Conservation (phyloP, 2,888 invertebrate species). For the Hirtodrosophila confusa region DNA sequence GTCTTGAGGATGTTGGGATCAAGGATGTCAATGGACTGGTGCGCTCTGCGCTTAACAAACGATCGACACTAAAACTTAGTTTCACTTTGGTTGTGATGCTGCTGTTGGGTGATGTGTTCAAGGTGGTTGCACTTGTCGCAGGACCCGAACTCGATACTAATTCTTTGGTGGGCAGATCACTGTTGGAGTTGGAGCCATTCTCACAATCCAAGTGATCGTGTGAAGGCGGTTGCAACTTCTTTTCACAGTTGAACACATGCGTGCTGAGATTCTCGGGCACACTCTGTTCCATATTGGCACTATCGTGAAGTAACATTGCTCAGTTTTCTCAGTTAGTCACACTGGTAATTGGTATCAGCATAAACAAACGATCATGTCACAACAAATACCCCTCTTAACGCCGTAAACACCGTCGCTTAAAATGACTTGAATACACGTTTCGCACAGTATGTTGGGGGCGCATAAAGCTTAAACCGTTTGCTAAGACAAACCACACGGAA, state of each 20-base stretch:
- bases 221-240: constrained; percentile 22
- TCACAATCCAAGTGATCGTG: constrained; percentile 35
- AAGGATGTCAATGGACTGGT: constrained; percentile 22
- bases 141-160: constrained; percentile 15
- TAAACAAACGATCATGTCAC: constrained; percentile 27
- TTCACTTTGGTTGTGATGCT: constrained; percentile 77
- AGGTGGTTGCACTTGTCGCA: constrained; percentile 8
- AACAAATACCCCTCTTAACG: constrained; percentile 2
- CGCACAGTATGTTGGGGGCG: constrained; percentile 24
- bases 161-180: constrained; percentile 56
- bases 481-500: constrained; percentile 80
- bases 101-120: constrained; percentile 18
- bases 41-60: constrained; percentile 73
- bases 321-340: constrained; percentile 13
- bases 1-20: constrained; percentile 14
- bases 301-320: constrained; percentile 67
- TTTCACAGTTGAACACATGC: constrained; percentile 60
- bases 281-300: constrained; percentile 67
- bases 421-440: constrained; percentile 3
- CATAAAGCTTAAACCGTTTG: constrained; percentile 66
- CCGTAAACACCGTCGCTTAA: constrained; percentile 59
- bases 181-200: constrained; percentile 31
- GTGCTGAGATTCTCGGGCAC: constrained; percentile 72
- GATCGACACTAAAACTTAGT: constrained; percentile 83
- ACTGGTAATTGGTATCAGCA: constrained; percentile 10